A percentile compares a stretch with the other conserved stretches of the same genome.
These are phyloP conservation scores for Psilopsiagon aymara DNA, from an alignment of 2,113 vertebrate species.

Conservation along the genomic window DNA sequence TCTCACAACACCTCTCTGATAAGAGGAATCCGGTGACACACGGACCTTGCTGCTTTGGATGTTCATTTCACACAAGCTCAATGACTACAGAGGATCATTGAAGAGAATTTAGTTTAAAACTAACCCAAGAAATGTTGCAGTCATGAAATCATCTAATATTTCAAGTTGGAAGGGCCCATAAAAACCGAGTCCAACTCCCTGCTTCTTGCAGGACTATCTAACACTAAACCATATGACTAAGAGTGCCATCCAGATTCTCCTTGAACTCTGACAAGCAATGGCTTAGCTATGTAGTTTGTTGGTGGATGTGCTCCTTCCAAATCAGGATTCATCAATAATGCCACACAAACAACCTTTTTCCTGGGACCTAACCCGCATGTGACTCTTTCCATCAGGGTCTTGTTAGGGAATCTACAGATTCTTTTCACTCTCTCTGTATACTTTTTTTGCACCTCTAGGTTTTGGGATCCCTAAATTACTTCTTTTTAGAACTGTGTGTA, in stretches of 20 bases:
- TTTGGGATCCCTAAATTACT: not conserved
- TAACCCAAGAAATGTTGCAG: not conserved
- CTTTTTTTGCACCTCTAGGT: not conserved
- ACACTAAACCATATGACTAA: not conserved
- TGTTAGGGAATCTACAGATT: not conserved
- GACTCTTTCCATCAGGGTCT: not conserved
- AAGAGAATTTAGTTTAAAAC: not conserved
- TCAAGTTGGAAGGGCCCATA: not conserved
- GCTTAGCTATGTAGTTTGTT: not conserved
- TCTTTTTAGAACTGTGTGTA: not conserved
- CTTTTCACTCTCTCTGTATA: not conserved
- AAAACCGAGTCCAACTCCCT: not conserved
- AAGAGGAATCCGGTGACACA: not conserved
- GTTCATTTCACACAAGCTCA: not conserved
- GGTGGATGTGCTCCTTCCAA: not conserved
- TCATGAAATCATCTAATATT: not conserved
- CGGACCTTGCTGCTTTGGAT: not conserved
- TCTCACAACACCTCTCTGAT: not conserved
- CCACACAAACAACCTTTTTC: not conserved
- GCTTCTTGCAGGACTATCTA: not conserved
- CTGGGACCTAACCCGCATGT: not conserved
- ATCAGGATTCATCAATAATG: not conserved
- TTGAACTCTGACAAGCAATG: not conserved
- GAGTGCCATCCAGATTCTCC: not conserved
- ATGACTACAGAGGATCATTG: not conserved